Evolutionary conservation across 2,888 invertebrate genomes (phyloP).

Genomic region (Anagyrus pseudococci): DNA sequence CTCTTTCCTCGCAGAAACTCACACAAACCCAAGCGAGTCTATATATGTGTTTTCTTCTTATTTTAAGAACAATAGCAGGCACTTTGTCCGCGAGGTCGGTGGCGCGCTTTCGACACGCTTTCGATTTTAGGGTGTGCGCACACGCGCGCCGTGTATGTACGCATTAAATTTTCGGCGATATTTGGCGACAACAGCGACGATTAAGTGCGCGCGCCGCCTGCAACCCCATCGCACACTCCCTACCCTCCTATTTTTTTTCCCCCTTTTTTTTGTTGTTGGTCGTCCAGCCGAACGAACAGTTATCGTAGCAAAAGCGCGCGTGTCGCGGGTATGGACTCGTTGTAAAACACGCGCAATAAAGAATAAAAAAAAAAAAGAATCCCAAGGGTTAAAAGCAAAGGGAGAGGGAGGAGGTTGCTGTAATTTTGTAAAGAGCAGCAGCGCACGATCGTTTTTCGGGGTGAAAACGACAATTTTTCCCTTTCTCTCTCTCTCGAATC

Average conservation of each 20-base stretch:
- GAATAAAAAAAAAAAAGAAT: not conserved
- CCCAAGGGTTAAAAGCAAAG: not conserved
- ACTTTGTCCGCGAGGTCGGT: constrained; percentile 30
- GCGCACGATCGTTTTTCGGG: constrained; percentile 18
- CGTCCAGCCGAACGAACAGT: no score
- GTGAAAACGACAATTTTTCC: constrained; percentile 36
- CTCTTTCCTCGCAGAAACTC: no score
- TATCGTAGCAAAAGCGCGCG: no score
- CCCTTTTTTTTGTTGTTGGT: not conserved
- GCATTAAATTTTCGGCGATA: not conserved
- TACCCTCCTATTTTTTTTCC: constrained; percentile 3
- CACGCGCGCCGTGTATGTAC: not conserved
- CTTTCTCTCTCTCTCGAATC: constrained; percentile 29
- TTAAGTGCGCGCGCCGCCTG: not conserved
- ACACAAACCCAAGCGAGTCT: not conserved
- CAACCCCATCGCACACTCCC: not conserved
- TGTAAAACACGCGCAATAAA: constrained; percentile 11
- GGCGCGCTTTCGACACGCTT: constrained; percentile 25
- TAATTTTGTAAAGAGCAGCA: not conserved
- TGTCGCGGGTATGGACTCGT: constrained; percentile 23
- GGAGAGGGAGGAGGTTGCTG: not conserved
- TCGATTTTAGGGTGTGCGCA: not conserved
- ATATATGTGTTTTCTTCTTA: not conserved
- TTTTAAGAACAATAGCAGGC: constrained; percentile 25
- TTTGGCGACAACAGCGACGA: constrained; percentile 9